Evolutionary conservation across 2,113 vertebrate species (phyloP), one percentile per base, ranked within the genome.

Genomic region (Perca fluviatilis): DNA sequence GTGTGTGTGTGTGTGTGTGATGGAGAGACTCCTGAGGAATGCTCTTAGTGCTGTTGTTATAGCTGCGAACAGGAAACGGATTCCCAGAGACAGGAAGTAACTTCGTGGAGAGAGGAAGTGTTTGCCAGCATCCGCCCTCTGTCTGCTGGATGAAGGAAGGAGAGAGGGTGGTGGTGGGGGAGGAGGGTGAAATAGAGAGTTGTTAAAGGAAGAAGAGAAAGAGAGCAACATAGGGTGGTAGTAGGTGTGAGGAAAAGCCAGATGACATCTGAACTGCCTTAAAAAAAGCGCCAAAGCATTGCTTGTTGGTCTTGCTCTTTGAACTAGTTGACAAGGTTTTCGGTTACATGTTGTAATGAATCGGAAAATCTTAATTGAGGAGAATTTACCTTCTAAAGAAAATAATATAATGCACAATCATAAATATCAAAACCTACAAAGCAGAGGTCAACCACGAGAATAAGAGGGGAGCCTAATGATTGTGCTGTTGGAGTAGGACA

Each of bases 41-140:
- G 87, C 91, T 86, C 62, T 82, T 75, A 71, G 87, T 86, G 76
- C 65, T 83, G 74, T 75, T 87, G 88, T 91, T 93, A 82, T 92
- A 87, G 90, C 88, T 93, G 90, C 74, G 85, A 93, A 94, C 94
- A 97, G 96, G 95, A 96, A 96, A 91, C 92, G 85, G 91, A 93
- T 94, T 96, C 92, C 91, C 88, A 94, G 92, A 85, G 91, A 88
- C 90, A 94, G 93, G 93, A 94, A 94, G 91, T 85, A 83, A 86
- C 88, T 94, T 90, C 60, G 47, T 77, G 86, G 89, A 82, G 88
- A 95, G 95, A 95, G 83, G 96, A 96, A 97, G 95, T 94, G 93
- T 94, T 96, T 94, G 92, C 93, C 95, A 94, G 95, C 94, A 95
- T 93, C 95, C 95, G 94, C 96, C 96, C 95, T 91, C 92, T 95